Evolutionary conservation across 1,140 invertebrate genomes (phyloP), one percentile per base, ranked within the genome.

Genomic region (Dendrolimus punctatus): DNA sequence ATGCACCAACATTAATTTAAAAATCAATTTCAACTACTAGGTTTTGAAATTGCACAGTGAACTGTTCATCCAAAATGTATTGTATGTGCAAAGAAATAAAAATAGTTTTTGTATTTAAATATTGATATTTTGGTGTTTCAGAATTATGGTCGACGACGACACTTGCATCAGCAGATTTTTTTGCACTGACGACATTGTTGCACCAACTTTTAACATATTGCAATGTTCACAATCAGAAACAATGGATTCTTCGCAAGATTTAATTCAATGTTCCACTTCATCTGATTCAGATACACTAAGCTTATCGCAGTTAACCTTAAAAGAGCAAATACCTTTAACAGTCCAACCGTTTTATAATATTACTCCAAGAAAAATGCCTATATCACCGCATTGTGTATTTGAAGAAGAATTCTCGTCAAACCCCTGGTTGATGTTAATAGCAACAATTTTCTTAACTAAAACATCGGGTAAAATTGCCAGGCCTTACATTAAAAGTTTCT

Each of bases 381-480:
- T 68, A 37, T 90, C 89, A 4, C 89, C 89, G 0, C 88, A 90
- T 57, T 80, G 85, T 46, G 66, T 90, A 1, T 75, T 90, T 8
- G 88, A 90, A 71, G 89, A 90, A 69, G 78, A 83, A 46, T 86
- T 89, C 36, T 80, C 76, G 23, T 55, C 71, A 5, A 88, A 89
- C 60, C 89, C 89, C 47, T 90, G 89, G 89, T 82, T 84, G 4
- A 73, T 89, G 68, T 68, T 90, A 51, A 78, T 89, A 53, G 88
- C 87, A 56, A 89, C 88, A 2, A 89, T 90, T 40, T 90, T 89
- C 59, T 58, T 90, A 36, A 89, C 86, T 6, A 90, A 88, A 84
- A 90, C 89, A 6, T 78, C 85, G 0, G 85, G 76, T 7, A 84
- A 79, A 71, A 65, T 53, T 2, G 87, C 88, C 7, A 81, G 80